phyloP scores from a whole-genome alignment of 2,113 vertebrate genomes.

The Pluvialis apricaria region DNA sequence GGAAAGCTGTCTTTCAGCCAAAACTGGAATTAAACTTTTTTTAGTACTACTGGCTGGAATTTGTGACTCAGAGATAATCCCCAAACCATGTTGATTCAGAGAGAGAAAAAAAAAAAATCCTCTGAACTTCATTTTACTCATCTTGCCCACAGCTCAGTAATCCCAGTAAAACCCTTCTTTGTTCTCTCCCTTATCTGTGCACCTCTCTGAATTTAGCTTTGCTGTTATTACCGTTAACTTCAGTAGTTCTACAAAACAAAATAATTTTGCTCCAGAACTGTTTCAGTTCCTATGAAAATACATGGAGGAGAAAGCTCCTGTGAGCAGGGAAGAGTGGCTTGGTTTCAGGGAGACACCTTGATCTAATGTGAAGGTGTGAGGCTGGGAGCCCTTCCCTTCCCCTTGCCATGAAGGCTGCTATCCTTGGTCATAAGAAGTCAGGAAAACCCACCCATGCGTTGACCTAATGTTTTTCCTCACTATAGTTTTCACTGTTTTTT shows the following conservation, averaged over 20 bases:
- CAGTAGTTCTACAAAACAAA: neutral
- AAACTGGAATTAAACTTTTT: neutral
- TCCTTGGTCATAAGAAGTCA: neutral
- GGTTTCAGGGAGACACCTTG: neutral
- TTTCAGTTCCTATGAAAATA: neutral
- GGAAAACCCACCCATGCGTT: neutral
- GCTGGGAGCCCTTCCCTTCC: neutral
- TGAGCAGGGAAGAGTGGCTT: neutral
- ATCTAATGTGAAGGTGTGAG: neutral
- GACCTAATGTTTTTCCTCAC: neutral
- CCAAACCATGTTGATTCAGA: neutral
- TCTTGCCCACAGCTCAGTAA: neutral
- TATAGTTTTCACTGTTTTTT: neutral
- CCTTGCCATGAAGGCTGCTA: neutral
- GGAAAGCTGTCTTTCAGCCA: conserved; percentile 2
- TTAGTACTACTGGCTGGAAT: neutral
- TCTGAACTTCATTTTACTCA: neutral
- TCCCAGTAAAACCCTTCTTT: neutral
- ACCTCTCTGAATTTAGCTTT: neutral
- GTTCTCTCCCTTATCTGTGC: neutral
- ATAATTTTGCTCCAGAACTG: neutral
- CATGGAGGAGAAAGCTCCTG: neutral
- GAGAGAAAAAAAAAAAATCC: neutral
- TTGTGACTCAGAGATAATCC: conserved; percentile 33
- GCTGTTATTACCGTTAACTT: neutral